phyloP scores from a whole-genome alignment of 2,888 invertebrate genomes.

The Chrysolina americana region DNA sequence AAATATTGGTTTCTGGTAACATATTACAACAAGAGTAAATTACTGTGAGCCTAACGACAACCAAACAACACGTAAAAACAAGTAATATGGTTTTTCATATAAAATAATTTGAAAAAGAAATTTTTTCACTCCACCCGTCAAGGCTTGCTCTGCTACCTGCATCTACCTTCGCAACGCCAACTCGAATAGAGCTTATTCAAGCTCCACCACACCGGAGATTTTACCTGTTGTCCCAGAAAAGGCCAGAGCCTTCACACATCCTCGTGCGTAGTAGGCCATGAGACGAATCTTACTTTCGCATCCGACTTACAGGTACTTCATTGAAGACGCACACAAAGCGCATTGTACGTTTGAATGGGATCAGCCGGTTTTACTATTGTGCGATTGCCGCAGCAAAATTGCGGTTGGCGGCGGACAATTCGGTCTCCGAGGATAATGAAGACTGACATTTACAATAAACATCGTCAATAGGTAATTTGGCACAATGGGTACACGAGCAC shows the following conservation, averaged over 20 bases:
- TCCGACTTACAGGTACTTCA: conserved; percentile 46
- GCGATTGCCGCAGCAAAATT: conserved; percentile 42
- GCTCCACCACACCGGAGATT: neutral
- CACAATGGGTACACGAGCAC: conserved; percentile 40
- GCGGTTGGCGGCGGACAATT: conserved; percentile 35
- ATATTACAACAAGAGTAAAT: no score
- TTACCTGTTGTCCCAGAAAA: conserved; percentile 20
- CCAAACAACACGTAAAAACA: no score
- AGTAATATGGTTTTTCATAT: no score
- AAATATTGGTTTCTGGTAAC: no score
- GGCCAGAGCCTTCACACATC: neutral
- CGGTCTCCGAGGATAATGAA: conserved; percentile 34
- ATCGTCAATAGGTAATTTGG: conserved; percentile 39
- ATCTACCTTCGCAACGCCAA: neutral
- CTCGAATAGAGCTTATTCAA: neutral
- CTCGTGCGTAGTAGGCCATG: conserved; percentile 1
- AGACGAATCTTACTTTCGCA: conserved; percentile 35
- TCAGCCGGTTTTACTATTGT: conserved; percentile 48
- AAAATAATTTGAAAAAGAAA: no score
- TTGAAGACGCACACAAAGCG: conserved; percentile 43
- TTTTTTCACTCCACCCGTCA: neutral
- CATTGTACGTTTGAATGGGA: conserved; percentile 47
- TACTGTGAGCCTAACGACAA: no score
- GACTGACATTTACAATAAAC: conserved; percentile 37
- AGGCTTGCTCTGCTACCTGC: neutral